Evolutionary conservation across 1,140 invertebrate genomes (phyloP), one percentile per base, ranked within the genome.

Genomic region (Bilobella aurantiaca): DNA sequence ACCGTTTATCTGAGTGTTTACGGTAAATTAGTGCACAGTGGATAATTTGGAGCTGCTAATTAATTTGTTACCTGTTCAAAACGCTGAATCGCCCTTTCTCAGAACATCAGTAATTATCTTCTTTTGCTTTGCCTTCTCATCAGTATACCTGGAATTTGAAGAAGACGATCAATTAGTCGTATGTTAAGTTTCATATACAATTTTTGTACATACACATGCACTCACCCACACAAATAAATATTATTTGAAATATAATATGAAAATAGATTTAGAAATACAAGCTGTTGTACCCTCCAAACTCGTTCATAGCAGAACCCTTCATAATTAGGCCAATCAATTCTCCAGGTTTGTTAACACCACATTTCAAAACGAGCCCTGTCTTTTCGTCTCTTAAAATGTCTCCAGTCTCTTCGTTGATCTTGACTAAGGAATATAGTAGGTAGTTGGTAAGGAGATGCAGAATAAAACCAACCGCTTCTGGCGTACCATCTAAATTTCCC

Each of bases 261-360:
- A 86, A 74, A 85, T 86, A 46, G 77, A 76, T 0, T 81, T 83
- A 31, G 83, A 84, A n/a, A 75, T 74, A 67, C 78, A 75, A 72
- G 82, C 81, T 8, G 81, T 78, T 74, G 8, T 86, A 86, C 16
- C 96, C 90, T 53, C 91, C 79, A 75, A 88, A 93, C 46, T 87
- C 87, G 47, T 89, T 79, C 1, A 86, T 81, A 1, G 89, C 89
- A 79, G 91, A 88, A 65, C 84, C 84, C 21, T 86, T 83, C 14
- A 89, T 82, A 69, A 99, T 99, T 81, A 96, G 96, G 0, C 95
- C 96, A 47, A 99, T 89, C 75, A 99, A 91, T 64, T 96, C 94
- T 34, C 96, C 96, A 37, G 47, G 47, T 72, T 78, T 73, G 83
- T 83, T 87, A 58, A 87, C 83, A 74, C 84, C 77, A 75, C 92